Base-by-base conservation (phyloP, 2,888 invertebrate species). In the Gymnosoma rotundatum region DNA sequence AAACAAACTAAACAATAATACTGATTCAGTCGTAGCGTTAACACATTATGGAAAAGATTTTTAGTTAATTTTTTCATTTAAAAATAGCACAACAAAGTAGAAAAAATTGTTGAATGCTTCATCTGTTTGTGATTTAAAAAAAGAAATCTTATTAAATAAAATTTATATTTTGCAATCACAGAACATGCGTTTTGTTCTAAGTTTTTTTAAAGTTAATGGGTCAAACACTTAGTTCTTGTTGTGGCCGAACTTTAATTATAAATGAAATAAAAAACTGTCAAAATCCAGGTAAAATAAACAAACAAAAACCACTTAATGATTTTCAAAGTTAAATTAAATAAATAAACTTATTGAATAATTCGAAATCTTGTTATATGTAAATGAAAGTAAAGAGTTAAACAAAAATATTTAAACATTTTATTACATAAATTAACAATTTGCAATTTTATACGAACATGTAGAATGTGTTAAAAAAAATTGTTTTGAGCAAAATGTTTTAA, bases 171-270 rank as follows among this genome's bases (percentile, higher is more conserved):
- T 48, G 32, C 42, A 9, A 32, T n/a, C 56, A 60, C 21, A 70
- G 58, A 69, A 74, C 73, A 48, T 61, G 50, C 21, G 36, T 66
- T 52, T 73, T 36, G 56, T 79, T 74, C 79, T 72, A 61, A 8
- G 69, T 54, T 69, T 42, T 18, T 42, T 76, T 42, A 67, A 69
- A 56, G 80, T 88, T 88, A 89, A 90, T 90, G 90, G 90, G 90
- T 86, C 89, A 90, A 86, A 88, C 86, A 81, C 83, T 90, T 70
- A 88, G 90, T 83, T 86, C 86, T 78, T 90, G 89, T 86, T 87
- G 86, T 82, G 89, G 90, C 73, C 89, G 90, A 76, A 90, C 90
- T 74, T 86, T 90, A 74, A 88, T 89, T 63, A 90, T 90, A 81
- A 88, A 90, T 74, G 90, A 90, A 32, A 87, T 88, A 63, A 90